These are phyloP conservation scores for Pachliopta kotzebuea DNA, from an alignment of 2,888 invertebrate genomes.

Conservation along the genomic window DNA sequence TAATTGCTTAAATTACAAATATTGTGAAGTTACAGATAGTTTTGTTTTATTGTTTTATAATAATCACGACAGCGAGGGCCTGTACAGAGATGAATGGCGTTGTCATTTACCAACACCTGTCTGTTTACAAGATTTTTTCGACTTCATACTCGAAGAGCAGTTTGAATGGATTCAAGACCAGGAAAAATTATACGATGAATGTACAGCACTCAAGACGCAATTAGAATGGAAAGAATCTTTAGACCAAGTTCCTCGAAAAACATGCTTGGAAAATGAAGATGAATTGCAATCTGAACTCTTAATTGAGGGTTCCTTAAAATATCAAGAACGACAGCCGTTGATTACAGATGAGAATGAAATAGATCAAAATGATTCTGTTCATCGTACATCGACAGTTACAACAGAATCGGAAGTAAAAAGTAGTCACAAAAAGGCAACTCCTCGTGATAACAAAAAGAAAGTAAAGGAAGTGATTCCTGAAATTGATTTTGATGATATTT, in stretches of 20 bases:
- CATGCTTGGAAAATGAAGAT: conserved; percentile 39
- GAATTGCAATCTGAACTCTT: conserved; percentile 53
- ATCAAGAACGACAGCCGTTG: conserved; percentile 45
- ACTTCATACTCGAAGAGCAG: conserved; percentile 73
- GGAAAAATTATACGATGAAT: conserved; percentile 59
- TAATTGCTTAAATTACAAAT: conserved; percentile 71
- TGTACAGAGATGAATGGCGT: conserved; percentile 68
- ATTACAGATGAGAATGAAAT: conserved; percentile 41
- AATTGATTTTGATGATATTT: conserved; percentile 32
- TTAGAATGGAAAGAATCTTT: conserved; percentile 45
- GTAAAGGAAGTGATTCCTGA: conserved; percentile 32
- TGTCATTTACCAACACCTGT: conserved; percentile 71
- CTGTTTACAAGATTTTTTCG: conserved; percentile 78
- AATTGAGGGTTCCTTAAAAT: conserved; percentile 70
- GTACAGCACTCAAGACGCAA: conserved; percentile 40
- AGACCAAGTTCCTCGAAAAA: conserved; percentile 19
- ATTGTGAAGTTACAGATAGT: conserved; percentile 68
- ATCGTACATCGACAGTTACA: conserved; percentile 41
- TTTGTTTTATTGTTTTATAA: conserved; percentile 69
- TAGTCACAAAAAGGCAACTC: conserved; percentile 43
- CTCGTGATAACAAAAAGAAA: conserved; percentile 42
- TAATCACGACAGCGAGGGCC: conserved; percentile 61
- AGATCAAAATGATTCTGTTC: conserved; percentile 34
- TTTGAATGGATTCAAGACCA: conserved; percentile 71
- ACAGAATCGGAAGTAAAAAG: conserved; percentile 46